Evolutionary conservation across 2,888 invertebrate genomes (phyloP), one percentile per base, ranked within the genome.

Genomic region (Glyphotaelius pellucidus): DNA sequence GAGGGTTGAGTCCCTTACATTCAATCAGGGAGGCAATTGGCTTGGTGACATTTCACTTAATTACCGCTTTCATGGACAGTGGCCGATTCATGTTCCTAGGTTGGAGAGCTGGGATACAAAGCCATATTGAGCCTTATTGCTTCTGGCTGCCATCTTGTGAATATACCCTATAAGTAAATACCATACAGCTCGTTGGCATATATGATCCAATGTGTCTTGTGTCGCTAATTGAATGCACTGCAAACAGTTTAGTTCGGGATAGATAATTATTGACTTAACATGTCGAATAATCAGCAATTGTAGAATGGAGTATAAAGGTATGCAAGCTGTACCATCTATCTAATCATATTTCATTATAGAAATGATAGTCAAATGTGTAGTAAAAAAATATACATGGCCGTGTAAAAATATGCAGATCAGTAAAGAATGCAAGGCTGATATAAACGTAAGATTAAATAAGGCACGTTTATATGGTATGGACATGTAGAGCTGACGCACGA

Each of bases 41-140:
- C 87, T 92, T 42, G 93, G 93, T 93, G 93, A 93, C 93, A 92
- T 93, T 93, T 92, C 93, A 93, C 93, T 93, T 92, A 92, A 93
- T 93, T 93, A 92, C 91, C 91, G 87, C 88, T 80, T 86, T 90
- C 90, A 81, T 90, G 91, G 30, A 87, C 31, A 52, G 87, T 52
- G 67, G 30, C 67, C 87, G 47, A 38, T 85, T 38, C 35, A 35
- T 14, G 85, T 42, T 38, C n/a, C 85, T 30, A 86, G 42, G 12
- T 38, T 38, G n/a, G n/a, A n/a, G n/a, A n/a, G n/a, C n/a, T n/a
- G 83, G 9, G 83, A 35, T 83, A 32, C 42, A 86, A 67, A 52
- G 67, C 67, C 67, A n/a, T 67, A 90, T 90, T 91, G 80, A 42
- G 84, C 85, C 90, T 85, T 90, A 91, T 80, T 92, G 89, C 30